These are phyloP conservation scores for Molorchus minor DNA, from an alignment of 2,888 invertebrate species.

Conservation along the genomic window DNA sequence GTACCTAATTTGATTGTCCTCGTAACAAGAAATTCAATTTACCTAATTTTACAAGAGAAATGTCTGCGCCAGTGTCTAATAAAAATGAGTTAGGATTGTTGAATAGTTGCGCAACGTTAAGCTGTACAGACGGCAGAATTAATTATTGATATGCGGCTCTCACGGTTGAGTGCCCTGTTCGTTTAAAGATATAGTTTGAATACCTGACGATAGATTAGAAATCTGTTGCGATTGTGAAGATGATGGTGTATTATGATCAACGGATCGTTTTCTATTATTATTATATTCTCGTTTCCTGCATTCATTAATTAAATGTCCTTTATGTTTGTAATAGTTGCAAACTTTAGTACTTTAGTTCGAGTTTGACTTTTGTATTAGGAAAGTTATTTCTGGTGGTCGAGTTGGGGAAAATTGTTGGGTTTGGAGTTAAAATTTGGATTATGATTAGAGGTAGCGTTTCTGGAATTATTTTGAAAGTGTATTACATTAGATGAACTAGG, in stretches of 20 bases:
- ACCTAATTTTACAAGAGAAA: background rate
- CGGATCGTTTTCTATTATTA: slow-evolving; percentile 10
- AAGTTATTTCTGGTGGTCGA: background rate
- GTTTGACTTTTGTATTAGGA: background rate
- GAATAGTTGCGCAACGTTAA: background rate
- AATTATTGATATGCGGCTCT: slow-evolving; percentile 6
- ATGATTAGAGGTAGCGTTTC: background rate
- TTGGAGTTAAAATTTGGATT: background rate
- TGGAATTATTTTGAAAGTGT: background rate
- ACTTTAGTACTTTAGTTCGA: slow-evolving; percentile 24
- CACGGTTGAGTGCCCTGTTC: background rate
- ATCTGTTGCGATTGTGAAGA: background rate
- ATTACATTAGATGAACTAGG: background rate
- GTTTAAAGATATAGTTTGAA: background rate
- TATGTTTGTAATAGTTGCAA: slow-evolving; percentile 37
- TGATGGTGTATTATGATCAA: background rate
- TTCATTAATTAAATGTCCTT: slow-evolving; percentile 35
- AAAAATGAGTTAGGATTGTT: background rate
- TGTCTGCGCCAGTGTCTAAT: slow-evolving; percentile 4
- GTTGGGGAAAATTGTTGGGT: background rate
- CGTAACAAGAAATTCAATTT: background rate
- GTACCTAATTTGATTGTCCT: background rate
- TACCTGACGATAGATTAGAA: background rate
- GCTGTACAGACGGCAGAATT: background rate
- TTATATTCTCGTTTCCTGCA: slow-evolving; percentile 38